phyloP scores from a whole-genome alignment of 2,888 invertebrate species.

The Xanthia icteritia region DNA sequence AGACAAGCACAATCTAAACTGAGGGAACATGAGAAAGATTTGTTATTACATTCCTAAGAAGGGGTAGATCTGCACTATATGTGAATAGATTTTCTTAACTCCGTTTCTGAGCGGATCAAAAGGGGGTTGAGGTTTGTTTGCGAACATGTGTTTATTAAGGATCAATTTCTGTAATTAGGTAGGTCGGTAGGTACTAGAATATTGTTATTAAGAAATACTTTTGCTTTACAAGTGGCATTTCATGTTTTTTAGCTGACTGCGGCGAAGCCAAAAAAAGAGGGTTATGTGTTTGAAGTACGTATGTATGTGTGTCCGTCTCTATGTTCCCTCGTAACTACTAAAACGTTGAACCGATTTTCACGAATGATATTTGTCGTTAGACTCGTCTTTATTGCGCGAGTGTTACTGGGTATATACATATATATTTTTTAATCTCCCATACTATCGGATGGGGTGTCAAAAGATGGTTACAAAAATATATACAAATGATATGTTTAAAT shows the following conservation, averaged over 20 bases:
- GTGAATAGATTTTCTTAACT: slow-evolving; percentile 8
- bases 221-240: background rate
- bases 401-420: too few relatives aligned
- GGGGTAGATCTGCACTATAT: background rate
- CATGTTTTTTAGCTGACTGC: too few relatives aligned
- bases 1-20: background rate
- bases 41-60: slow-evolving; percentile 17
- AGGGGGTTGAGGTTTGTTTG: slow-evolving; percentile 7
- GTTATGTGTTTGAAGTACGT: too few relatives aligned
- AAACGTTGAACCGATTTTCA: too few relatives aligned
- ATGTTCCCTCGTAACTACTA: background rate
- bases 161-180: background rate
- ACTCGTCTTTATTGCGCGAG: too few relatives aligned
- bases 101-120: slow-evolving; percentile 1
- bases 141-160: background rate
- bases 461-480: too few relatives aligned
- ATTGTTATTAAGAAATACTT: background rate
- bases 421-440: too few relatives aligned
- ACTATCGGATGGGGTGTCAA: too few relatives aligned
- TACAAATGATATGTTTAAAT: too few relatives aligned
- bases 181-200: background rate
- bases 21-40: background rate
- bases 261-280: too few relatives aligned
- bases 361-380: too few relatives aligned
- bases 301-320: too few relatives aligned